Evolutionary conservation across 1,140 invertebrate genomes (phyloP), one percentile per base, ranked within the genome.

Genomic region (Laupala kohalensis): DNA sequence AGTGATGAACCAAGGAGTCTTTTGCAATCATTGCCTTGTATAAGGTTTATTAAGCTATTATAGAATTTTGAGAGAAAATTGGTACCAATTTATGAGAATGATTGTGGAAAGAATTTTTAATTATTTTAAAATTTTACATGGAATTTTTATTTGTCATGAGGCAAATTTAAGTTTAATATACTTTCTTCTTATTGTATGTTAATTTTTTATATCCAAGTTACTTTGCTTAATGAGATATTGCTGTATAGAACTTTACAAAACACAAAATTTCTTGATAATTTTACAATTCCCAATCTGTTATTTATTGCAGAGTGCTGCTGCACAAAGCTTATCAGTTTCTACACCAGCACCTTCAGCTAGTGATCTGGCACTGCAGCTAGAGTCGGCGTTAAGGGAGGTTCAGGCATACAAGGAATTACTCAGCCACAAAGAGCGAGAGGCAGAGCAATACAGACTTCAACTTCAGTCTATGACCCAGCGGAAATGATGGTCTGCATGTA

Each of bases 401-500:
- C 83, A 84, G 30, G 81, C 83, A 71, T 86, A 84, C 73, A 83
- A 83, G 67, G 79, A 81, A 72, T 81, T 83, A 74, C 78, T 85
- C 30, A 76, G 79, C 66, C 81, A 82, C 67, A 85, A 84, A 76
- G 83, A 83, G 67, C 79, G 80, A 64, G 84, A 86, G 77, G 82
- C 81, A 0, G 83, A 85, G 75, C 78, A 79, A 67, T 85, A 85
- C 73, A 84, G 84, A 73, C 81, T 82, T 74, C 83, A 86, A 67
- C 30, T 74, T 12, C 68, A 73, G 62, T 73, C 66, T 5, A 72
- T 74, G 4, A 73, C 71, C 25, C 69, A 74, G 26, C 26, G 28
- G 23, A 67, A 67, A 69, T 64, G 24, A n/a, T 68, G 67, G 19
- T 19, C 67, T n/a, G n/a, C n/a, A n/a, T n/a, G n/a, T n/a, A n/a